Percentiles rank a stretch among this genome's conserved stretches.
Conservation (phyloP, 2,113 vertebrate species). For the Sclerurus mexicanus region DNA sequence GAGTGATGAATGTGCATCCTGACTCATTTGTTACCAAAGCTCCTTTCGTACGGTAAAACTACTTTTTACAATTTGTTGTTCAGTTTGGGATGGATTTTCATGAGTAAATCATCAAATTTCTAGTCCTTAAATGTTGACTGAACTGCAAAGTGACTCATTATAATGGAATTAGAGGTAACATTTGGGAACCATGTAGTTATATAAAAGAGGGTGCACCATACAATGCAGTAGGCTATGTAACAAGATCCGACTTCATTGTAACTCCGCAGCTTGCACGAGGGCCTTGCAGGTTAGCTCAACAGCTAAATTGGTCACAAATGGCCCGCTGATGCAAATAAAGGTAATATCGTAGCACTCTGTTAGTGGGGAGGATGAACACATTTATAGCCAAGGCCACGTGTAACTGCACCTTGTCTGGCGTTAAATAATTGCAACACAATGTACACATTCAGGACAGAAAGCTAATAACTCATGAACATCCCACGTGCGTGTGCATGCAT, state of each 20-base stretch:
- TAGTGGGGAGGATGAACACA: not conserved
- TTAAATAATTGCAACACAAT: not conserved
- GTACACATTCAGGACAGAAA: not conserved
- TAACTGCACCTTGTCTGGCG: not conserved
- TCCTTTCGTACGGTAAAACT: not conserved
- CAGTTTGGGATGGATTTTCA: not conserved
- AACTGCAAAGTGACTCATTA: not conserved
- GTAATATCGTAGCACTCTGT: not conserved
- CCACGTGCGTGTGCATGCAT: not conserved
- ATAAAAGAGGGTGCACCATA: not conserved
- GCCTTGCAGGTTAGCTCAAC: constrained; percentile 31
- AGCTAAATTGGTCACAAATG: constrained; percentile 44
- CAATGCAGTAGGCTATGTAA: constrained; percentile 11
- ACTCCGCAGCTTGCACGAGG: constrained; percentile 4
- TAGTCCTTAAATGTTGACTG: not conserved
- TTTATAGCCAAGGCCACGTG: not conserved
- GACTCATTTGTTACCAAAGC: not conserved
- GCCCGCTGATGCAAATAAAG: constrained; percentile 15
- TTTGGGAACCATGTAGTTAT: constrained; percentile 3
- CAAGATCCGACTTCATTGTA: not conserved
- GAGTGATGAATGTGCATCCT: not conserved
- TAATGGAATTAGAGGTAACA: not conserved
- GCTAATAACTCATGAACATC: not conserved
- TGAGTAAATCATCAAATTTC: not conserved
- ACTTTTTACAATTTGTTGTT: not conserved